Evolutionary conservation across 2,113 vertebrate species (phyloP), one percentile per base, ranked within the genome.

Genomic region (Hirundichthys speculiger): DNA sequence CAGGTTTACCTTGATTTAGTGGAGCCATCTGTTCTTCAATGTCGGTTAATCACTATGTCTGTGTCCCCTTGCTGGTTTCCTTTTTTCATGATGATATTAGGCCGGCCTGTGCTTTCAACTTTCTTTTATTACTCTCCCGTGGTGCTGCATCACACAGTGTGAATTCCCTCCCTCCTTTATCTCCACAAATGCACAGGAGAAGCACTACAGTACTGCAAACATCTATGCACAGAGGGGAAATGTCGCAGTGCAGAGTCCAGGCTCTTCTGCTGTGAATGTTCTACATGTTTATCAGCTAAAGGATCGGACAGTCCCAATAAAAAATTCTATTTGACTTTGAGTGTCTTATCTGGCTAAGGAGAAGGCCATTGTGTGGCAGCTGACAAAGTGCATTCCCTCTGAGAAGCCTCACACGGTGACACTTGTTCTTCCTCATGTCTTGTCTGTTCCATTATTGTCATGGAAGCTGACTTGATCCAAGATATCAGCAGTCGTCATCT

Each of bases 41-140:
- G 0, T 67, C 51, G 54, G 59, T 59, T 71, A 75, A 67, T 80
- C 66, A 61, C 22, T 6, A 24, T 39, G 6, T 7, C 30, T 34
- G 21, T 56, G 47, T 62, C 41, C 52, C 64, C 27, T 62, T 9
- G n/a, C 47, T 20, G 46, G 72, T 53, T 18, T 24, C 55, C n/a
- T 46, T 74, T 45, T 65, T 75, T 74, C 27, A 84, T 80, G 40
- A 2, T 58, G 82, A 80, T 70, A 82, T 58, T 15, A 50, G 47
- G 54, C n/a, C n/a, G n/a, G n/a, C n/a, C n/a, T n/a, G n/a, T n/a
- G n/a, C n/a, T n/a, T n/a, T n/a, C n/a, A 34, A 34, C 3, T 10
- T 34, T 34, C 3, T 34, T 34, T 34, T 34, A 34, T 34, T 34
- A 34, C 30, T 34, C 30, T 34, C 30, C 30, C 11, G 30, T 34